Evolutionary conservation across 2,113 vertebrate species (phyloP).

Genomic region (Pseudorhombus dupliciocellatus): DNA sequence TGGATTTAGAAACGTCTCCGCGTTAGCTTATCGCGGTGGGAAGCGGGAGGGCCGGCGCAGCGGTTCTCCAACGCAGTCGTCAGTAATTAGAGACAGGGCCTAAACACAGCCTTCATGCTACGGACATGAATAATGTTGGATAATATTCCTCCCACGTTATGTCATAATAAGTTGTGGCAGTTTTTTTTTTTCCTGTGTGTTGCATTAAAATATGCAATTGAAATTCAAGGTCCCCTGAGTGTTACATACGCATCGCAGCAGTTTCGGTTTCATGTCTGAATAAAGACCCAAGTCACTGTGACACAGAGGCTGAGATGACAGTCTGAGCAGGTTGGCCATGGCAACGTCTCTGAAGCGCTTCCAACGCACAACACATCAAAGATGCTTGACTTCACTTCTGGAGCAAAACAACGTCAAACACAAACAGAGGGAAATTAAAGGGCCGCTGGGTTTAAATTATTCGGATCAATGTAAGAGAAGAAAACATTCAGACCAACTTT

Average conservation of each 20-base stretch:
- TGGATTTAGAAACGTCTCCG: slow-evolving; percentile 53
- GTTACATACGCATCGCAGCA: not conserved
- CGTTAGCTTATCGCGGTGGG: slow-evolving; percentile 52
- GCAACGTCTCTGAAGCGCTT: not conserved
- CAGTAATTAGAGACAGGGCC: slow-evolving; percentile 7
- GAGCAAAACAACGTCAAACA: not conserved
- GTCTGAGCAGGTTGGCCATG: not conserved
- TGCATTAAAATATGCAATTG: not conserved
- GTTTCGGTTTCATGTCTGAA: not conserved
- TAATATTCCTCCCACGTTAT: slow-evolving; percentile 9
- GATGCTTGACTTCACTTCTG: not conserved
- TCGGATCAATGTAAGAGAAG: not conserved
- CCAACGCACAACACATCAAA: not conserved
- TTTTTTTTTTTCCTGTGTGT: not conserved
- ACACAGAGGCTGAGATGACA: not conserved
- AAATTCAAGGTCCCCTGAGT: not conserved
- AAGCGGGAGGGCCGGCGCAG: not conserved
- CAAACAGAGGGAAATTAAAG: not conserved
- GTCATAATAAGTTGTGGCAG: not conserved
- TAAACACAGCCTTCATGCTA: slow-evolving; percentile 14
- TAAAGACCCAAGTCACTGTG: not conserved
- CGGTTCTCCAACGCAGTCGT: slow-evolving; percentile 11
- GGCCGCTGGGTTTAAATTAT: not conserved
- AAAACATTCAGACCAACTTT: not conserved
- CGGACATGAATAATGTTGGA: slow-evolving; percentile 41